Percentiles rank a stretch among this genome's conserved stretches.
Conservation (phyloP, 2,888 invertebrate species). For the Hanleya hanleyi region DNA sequence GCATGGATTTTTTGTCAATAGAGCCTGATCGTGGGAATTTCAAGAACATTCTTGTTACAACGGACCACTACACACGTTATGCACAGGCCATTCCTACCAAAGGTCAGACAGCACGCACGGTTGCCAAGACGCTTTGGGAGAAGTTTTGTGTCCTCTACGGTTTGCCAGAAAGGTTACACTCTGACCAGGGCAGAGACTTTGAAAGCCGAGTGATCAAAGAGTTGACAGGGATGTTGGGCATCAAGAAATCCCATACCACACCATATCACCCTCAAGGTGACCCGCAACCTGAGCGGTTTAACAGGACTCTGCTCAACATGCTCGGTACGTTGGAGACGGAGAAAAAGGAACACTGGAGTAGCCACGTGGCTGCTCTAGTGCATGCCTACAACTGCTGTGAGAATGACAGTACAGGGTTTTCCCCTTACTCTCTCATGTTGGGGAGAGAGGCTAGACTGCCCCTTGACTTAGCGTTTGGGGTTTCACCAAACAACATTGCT, state of each 20-base stretch:
- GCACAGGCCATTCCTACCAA: constrained; percentile 24
- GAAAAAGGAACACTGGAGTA: constrained; percentile 26
- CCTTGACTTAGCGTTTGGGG: constrained; percentile 9
- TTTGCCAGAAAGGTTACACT: constrained; percentile 26
- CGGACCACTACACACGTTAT: constrained; percentile 35
- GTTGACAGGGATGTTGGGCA: constrained; percentile 18
- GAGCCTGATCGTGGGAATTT: constrained; percentile 24
- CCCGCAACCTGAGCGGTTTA: constrained; percentile 25
- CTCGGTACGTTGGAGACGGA: constrained; percentile 21
- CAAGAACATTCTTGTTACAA: constrained; percentile 32
- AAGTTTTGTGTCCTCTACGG: constrained; percentile 31
- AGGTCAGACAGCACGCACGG: constrained; percentile 30
- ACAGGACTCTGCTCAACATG: constrained; percentile 28
- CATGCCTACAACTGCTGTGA: constrained; percentile 28
- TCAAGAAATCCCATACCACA: constrained; percentile 26
- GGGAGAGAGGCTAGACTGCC: constrained; percentile 20
- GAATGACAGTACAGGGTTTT: constrained; percentile 26
- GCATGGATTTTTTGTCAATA: constrained; percentile 29
- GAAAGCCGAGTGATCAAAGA: constrained; percentile 28
- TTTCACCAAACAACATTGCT: background rate
- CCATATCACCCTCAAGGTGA: constrained; percentile 28
- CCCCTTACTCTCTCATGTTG: constrained; percentile 29
- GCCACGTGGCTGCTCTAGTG: constrained; percentile 14
- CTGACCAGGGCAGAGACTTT: constrained; percentile 34
- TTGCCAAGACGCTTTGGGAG: constrained; percentile 30